Evolutionary conservation across 2,797 vertebrate genomes (phyloP).

Genomic region (Acestrorhynchus altus): DNA sequence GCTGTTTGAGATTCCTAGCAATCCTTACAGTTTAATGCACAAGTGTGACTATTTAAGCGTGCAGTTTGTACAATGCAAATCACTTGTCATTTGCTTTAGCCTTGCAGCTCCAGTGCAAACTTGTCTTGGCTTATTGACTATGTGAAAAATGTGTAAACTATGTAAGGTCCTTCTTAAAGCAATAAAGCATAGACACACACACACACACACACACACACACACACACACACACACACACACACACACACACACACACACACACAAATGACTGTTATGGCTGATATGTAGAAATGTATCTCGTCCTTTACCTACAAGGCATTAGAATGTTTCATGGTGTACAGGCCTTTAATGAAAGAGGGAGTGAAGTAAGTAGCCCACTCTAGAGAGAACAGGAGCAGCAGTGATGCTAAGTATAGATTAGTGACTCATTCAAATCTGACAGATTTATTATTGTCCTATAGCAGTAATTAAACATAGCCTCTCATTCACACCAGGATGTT

Average conservation of each 20-base stretch:
- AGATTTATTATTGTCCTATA: neutral
- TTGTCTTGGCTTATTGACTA: neutral
- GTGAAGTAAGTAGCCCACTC: neutral
- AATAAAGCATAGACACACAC: too few species aligned
- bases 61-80: neutral
- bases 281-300: neutral
- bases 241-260: neutral
- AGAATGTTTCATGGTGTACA: neutral
- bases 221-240: neutral
- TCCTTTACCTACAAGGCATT: neutral
- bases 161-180: neutral
- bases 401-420: neutral
- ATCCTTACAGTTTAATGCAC: neutral
- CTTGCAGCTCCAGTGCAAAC: neutral
- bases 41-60: neutral
- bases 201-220: neutral
- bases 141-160: neutral
- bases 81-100: neutral
- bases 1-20: neutral
- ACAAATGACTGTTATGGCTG: neutral
- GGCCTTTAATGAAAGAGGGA: neutral
- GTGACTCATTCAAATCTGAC: neutral
- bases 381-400: neutral
- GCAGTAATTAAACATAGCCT: neutral
- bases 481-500: constrained; percentile 12